These are phyloP conservation scores for Chrysomela aeneicollis DNA, from an alignment of 2,888 invertebrate species.

Conservation along the genomic window DNA sequence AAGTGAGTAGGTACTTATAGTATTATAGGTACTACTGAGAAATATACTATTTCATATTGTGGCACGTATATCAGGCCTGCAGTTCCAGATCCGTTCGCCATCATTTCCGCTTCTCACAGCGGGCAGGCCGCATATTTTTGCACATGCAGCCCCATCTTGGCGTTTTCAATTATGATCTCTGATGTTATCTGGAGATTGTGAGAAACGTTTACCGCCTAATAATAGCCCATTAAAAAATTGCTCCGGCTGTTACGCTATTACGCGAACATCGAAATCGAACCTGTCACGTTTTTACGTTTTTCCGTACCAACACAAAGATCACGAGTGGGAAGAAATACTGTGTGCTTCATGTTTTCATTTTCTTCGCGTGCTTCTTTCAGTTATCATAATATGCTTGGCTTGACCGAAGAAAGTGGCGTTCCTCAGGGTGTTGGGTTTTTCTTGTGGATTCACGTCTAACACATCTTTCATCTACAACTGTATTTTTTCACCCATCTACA, in stretches of 20 bases:
- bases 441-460: too few species aligned
- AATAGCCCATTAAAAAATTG: not conserved
- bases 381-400: too few species aligned
- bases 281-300: not conserved
- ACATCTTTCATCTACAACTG: too few species aligned
- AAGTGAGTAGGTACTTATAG: not conserved
- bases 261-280: conserved; percentile 1
- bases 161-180: conserved; percentile 3
- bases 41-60: not conserved
- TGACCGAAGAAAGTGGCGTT: not conserved
- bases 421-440: too few species aligned
- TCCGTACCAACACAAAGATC: not conserved
- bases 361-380: not conserved
- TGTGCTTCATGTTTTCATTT: not conserved
- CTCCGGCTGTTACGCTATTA: not conserved
- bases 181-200: conserved; percentile 13
- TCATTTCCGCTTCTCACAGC: conserved; percentile 5
- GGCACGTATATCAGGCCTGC: not conserved
- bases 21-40: too few species aligned
- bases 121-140: not conserved
- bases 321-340: not conserved
- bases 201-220: not conserved
- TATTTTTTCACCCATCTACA: too few species aligned
- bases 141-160: not conserved
- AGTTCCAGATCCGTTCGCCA: not conserved